A percentile compares a stretch with the other conserved stretches of the same genome.
Conservation (phyloP, 2,797 vertebrate genomes). For the Cryptoprocta ferox region DNA sequence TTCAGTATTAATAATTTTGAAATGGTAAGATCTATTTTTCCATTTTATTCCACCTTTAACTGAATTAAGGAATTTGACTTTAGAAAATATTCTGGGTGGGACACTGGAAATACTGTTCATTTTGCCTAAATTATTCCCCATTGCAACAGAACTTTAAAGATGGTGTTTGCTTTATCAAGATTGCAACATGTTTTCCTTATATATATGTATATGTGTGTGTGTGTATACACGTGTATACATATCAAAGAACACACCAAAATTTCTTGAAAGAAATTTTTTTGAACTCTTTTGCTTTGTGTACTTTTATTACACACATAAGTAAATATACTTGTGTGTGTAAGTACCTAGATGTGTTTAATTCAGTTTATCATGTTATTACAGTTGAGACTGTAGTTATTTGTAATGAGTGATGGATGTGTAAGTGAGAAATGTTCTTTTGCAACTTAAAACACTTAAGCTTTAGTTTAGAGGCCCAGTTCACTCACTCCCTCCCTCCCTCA, state of each 20-base stretch:
- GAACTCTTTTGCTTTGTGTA: neutral
- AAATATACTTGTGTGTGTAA: conserved; percentile 37
- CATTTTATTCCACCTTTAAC: neutral
- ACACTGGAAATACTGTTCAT: conserved; percentile 17
- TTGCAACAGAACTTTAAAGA: conserved; percentile 49
- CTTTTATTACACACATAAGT: neutral
- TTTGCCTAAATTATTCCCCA: conserved; percentile 19
- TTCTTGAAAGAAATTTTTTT: neutral
- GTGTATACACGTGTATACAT: neutral
- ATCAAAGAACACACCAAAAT: neutral
- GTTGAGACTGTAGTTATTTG: neutral
- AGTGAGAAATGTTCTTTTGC: conserved; percentile 35
- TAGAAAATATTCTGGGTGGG: neutral
- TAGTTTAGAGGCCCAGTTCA: neutral
- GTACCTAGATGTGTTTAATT: neutral
- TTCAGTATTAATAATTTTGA: neutral
- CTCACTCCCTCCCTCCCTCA: neutral
- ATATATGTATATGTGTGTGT: neutral
- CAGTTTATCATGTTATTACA: neutral
- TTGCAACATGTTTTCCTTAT: neutral
- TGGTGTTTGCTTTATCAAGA: neutral
- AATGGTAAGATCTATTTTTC: neutral
- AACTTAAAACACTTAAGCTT: conserved; percentile 32
- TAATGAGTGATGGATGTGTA: neutral
- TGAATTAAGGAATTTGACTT: conserved; percentile 34